Evolutionary conservation across 2,113 vertebrate genomes (phyloP), one percentile per base, ranked within the genome.

Genomic region (Terrapene triunguis): DNA sequence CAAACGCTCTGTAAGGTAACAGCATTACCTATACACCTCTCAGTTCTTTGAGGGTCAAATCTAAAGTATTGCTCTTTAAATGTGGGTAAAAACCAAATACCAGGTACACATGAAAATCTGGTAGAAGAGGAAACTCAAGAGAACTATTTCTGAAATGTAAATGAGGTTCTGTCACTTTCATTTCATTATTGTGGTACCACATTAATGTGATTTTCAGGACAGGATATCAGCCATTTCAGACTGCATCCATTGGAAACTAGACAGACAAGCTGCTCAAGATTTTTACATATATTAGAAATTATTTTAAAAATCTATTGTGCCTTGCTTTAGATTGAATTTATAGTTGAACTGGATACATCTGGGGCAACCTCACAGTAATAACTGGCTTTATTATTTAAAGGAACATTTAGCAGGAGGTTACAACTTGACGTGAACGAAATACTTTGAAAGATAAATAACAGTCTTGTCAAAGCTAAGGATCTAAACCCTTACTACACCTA

Each of bases 111-210:
- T 83, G 92, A 80, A 96, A 97, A 98, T 94, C 96, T 95, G 95
- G 97, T 96, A 81, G 96, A 98, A 96, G 96, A 98, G 97, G 97
- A 98, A 98, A 97, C 97, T 94, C 89, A 95, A 93, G 92, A 95
- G 97, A 97, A 98, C 96, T 96, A 97, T 98, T 98, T 98, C 96
- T 98, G 96, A 97, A 98, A 98, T 97, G 97, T 98, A 98, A 98
- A 98, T 98, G 97, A 97, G 96, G 93, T 91, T 96, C 97, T 88
- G 95, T 97, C 97, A 96, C 97, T 98, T 98, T 98, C 97, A 86
- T 97, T 98, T 98, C 97, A 92, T 95, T 97, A 95, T 85, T 96
- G 97, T 91, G 27, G 89, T 87, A 94, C 65, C 19, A 93, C 96
- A 72, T 96, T 51, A 93, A 78, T 24, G 93, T 93, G 74, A 97